Conservation (phyloP, 2,797 vertebrate species). For the Chiroxiphia lanceolata region DNA sequence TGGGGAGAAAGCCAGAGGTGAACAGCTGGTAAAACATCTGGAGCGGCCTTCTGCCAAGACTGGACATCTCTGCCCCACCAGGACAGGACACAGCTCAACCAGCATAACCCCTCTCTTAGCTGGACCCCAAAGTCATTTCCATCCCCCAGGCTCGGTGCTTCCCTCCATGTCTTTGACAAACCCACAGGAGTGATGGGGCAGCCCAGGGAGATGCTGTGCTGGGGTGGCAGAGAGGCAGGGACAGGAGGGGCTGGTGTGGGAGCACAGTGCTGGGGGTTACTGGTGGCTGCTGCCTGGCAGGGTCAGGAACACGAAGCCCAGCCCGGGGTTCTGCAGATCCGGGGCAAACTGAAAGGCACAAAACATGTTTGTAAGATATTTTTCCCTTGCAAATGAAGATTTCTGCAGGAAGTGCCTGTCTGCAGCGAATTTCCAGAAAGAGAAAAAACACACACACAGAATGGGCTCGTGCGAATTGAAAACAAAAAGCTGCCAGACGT, state of each 20-base stretch:
- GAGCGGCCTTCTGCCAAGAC: neutral
- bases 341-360: neutral
- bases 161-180: rapidly evolving
- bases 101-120: neutral
- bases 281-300: neutral
- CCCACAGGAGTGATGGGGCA: rapidly evolving
- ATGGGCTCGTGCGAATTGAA: conserved; percentile 36
- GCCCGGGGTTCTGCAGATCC: neutral
- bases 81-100: neutral
- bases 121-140: neutral
- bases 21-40: conserved; percentile 24
- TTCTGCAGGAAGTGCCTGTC: conserved; percentile 60
- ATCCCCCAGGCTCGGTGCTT: neutral
- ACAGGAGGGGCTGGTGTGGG: neutral
- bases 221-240: neutral
- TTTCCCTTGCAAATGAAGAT: neutral
- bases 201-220: neutral
- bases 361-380: neutral
- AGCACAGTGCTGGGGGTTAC: neutral
- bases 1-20: neutral
- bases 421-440: conserved; percentile 45
- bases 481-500: conserved; percentile 67
- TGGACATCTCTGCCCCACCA: neutral
- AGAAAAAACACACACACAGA: conserved; percentile 40
- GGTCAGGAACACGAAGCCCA: neutral